phyloP scores from a whole-genome alignment of 2,113 vertebrate genomes.

The Thamnaconus septentrionalis region DNA sequence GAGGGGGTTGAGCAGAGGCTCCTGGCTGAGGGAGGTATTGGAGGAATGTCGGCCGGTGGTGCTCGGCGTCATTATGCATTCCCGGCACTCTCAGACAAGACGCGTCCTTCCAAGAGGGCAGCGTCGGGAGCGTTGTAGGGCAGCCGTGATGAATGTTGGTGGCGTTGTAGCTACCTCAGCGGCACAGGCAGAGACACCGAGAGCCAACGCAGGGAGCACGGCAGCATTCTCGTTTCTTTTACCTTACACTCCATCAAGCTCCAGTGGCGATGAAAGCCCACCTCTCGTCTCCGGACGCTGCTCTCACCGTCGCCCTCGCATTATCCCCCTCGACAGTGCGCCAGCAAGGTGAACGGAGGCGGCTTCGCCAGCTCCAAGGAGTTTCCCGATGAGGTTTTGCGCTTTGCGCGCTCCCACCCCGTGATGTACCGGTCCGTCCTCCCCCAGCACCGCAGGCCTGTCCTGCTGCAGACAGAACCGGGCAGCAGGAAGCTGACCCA shows the following conservation, averaged over 20 bases:
- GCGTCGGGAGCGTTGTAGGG: conserved; percentile 36
- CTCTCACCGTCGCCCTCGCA: background rate
- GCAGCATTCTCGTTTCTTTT: conserved; percentile 2
- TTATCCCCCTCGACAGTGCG: conserved; percentile 80
- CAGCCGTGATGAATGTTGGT: conserved; percentile 42
- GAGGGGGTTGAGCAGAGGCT: too few species aligned
- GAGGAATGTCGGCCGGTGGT: background rate
- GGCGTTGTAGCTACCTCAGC: conserved; percentile 37
- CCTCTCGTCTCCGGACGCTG: conserved; percentile 6
- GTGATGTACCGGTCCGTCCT: conserved; percentile 89
- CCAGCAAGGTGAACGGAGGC: conserved; percentile 91
- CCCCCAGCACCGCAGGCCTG: conserved; percentile 86
- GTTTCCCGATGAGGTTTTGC: conserved; percentile 92
- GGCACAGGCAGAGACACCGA: conserved; percentile 16
- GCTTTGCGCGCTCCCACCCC: conserved; percentile 89
- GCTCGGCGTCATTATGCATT: conserved; percentile 25
- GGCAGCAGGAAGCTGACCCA: conserved; percentile 88
- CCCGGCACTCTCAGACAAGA: conserved; percentile 8
- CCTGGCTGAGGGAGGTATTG: too few species aligned
- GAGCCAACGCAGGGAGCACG: conserved; percentile 16
- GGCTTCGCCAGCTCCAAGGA: conserved; percentile 88
- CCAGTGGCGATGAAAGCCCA: background rate
- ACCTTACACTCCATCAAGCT: background rate
- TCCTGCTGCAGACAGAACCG: conserved; percentile 86
- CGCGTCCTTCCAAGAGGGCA: conserved; percentile 28